These are phyloP conservation scores for Clytia hemisphaerica DNA, from an alignment of 30 jellyfish, hydroid and myxozoan species.

Conservation along the genomic window DNA sequence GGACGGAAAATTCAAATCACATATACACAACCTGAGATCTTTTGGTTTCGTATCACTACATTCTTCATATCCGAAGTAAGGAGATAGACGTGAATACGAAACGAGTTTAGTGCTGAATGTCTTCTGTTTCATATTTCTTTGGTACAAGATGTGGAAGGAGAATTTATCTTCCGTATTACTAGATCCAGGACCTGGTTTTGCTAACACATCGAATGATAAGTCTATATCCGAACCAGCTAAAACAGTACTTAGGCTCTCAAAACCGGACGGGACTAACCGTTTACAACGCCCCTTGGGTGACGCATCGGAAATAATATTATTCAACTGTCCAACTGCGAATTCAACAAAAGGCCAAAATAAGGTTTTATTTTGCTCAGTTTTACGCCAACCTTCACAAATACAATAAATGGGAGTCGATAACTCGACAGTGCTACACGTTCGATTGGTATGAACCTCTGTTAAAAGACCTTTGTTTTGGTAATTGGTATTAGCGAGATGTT, in stretches of 20 bases:
- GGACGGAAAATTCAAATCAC: slow-evolving; percentile 68
- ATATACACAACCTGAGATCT: slow-evolving; percentile 64
- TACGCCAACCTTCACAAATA: slow-evolving; percentile 80
- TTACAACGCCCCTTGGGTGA: slow-evolving; percentile 21
- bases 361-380: slow-evolving; percentile 54
- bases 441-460: slow-evolving; percentile 19
- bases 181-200: slow-evolving; percentile 50
- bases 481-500: slow-evolving; percentile 27
- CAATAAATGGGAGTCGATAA: slow-evolving; percentile 68
- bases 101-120: slow-evolving; percentile 42
- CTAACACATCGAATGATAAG: slow-evolving; percentile 60
- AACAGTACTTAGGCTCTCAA: slow-evolving; percentile 50
- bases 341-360: slow-evolving; percentile 49
- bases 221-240: slow-evolving; percentile 34
- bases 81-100: slow-evolving; percentile 61
- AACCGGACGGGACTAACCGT: slow-evolving; percentile 41
- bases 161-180: slow-evolving; percentile 53
- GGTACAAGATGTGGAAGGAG: slow-evolving; percentile 54
- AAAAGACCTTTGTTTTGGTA: slow-evolving; percentile 48
- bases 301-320: slow-evolving; percentile 42
- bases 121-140: neutral
- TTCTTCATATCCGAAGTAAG: slow-evolving; percentile 53
- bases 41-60: slow-evolving; percentile 61
- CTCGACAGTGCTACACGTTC: slow-evolving; percentile 57
- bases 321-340: slow-evolving; percentile 76